A percentile compares a stretch with the other conserved stretches of the same genome.
Conservation (phyloP, 2,113 vertebrate species). For the Xyrauchen texanus region DNA sequence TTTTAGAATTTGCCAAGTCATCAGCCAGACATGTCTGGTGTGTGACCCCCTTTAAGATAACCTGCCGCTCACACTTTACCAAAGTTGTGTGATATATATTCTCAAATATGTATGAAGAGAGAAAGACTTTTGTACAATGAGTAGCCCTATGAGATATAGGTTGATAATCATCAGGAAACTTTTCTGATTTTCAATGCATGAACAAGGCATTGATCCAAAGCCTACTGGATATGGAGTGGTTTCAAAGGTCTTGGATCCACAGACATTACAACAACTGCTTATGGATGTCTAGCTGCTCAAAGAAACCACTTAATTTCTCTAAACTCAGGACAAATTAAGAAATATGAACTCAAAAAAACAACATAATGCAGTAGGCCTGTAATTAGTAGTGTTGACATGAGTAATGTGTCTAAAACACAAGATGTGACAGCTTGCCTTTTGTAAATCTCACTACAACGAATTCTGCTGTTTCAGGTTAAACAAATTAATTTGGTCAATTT, state of each 20-base stretch:
- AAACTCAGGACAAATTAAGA: slow-evolving; percentile 19
- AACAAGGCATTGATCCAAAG: no score
- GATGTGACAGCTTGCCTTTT: not conserved
- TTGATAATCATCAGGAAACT: no score
- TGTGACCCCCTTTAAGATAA: no score
- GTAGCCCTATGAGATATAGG: no score
- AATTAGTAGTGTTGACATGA: slow-evolving; percentile 23
- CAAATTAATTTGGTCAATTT: slow-evolving; percentile 5
- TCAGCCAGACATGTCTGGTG: no score
- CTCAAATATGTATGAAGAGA: no score
- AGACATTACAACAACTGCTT: not conserved
- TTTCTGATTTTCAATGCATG: no score
- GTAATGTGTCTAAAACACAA: slow-evolving; percentile 26
- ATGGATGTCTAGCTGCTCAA: not conserved
- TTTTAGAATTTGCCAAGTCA: no score
- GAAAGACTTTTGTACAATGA: no score
- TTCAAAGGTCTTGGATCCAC: not conserved
- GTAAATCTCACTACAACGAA: not conserved
- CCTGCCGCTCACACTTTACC: no score
- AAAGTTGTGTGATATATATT: no score
- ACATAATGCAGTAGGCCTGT: not conserved
- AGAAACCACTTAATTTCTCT: not conserved
- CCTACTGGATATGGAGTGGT: not conserved
- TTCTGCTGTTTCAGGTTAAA: not conserved
- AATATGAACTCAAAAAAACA: slow-evolving; percentile 20